phyloP scores from a whole-genome alignment of 2,113 vertebrate genomes.

The Cyanoderma ruficeps region DNA sequence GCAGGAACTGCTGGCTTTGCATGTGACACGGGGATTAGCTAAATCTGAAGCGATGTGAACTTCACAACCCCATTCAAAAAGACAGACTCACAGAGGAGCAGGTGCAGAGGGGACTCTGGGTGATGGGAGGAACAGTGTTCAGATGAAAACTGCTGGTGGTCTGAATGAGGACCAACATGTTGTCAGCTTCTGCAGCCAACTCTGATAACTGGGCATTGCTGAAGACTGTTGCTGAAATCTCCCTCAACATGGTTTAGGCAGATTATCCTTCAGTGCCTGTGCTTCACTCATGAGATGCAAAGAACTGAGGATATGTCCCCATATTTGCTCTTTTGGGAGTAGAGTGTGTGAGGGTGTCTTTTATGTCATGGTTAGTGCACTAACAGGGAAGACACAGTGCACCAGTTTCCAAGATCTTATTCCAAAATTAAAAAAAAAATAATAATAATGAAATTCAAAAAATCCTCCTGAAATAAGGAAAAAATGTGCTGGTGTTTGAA shows the following conservation, averaged over 20 bases:
- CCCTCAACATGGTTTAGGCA: neutral
- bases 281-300: neutral
- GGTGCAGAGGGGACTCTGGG: neutral
- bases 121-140: neutral
- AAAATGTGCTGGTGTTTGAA: neutral
- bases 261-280: neutral
- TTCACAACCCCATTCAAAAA: neutral
- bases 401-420: neutral
- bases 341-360: fast-evolving
- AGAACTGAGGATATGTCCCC: neutral
- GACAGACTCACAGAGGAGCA: neutral
- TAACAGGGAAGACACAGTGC: neutral
- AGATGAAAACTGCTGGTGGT: neutral
- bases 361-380: neutral
- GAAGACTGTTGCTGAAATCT: neutral
- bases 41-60: neutral
- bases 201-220: neutral
- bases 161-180: neutral
- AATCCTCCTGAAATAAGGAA: neutral
- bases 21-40: fast-evolving
- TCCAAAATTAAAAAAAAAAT: neutral
- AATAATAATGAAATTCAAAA: too few relatives aligned
- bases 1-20: neutral
- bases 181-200: neutral
- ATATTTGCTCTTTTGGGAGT: neutral